phyloP scores from a whole-genome alignment of 2,888 invertebrate species.

The Cephus rjabovi region DNA sequence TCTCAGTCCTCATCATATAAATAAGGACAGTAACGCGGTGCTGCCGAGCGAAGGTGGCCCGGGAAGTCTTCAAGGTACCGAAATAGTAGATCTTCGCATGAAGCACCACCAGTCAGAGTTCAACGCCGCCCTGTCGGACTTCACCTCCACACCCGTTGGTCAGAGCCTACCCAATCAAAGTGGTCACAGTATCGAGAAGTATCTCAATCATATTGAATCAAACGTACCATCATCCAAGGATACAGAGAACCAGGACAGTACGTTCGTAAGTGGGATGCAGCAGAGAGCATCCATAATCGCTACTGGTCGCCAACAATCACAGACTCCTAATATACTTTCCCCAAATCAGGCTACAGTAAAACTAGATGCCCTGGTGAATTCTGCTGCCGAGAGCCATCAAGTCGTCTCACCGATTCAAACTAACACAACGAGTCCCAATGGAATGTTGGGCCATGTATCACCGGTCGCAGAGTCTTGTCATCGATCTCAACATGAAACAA shows the following conservation, averaged over 20 bases:
- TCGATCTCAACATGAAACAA: constrained; percentile 59
- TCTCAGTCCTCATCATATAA: constrained; percentile 58
- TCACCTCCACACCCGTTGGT: constrained; percentile 63
- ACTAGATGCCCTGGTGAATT: constrained; percentile 73
- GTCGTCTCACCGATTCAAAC: constrained; percentile 59
- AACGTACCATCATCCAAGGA: constrained; percentile 38
- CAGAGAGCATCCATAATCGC: constrained; percentile 59
- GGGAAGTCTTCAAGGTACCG: constrained; percentile 50
- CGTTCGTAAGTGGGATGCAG: constrained; percentile 47
- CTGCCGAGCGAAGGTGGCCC: constrained; percentile 43
- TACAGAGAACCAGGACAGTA: constrained; percentile 33
- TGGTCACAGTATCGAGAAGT: constrained; percentile 73
- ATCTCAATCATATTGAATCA: constrained; percentile 69
- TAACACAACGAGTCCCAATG: constrained; percentile 58
- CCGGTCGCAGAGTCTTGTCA: constrained; percentile 66
- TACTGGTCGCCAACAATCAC: constrained; percentile 41
- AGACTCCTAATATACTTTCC: constrained; percentile 54
- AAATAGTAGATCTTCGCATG: constrained; percentile 77
- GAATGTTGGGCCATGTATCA: constrained; percentile 65
- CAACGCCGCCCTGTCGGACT: constrained; percentile 65
- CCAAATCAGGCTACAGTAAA: constrained; percentile 63
- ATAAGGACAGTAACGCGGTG: constrained; percentile 53
- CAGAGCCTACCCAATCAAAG: constrained; percentile 70
- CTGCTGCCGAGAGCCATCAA: constrained; percentile 70
- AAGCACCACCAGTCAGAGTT: constrained; percentile 74